Conservation (phyloP, 2,113 vertebrate species). For the Phalacrocorax carbo region DNA sequence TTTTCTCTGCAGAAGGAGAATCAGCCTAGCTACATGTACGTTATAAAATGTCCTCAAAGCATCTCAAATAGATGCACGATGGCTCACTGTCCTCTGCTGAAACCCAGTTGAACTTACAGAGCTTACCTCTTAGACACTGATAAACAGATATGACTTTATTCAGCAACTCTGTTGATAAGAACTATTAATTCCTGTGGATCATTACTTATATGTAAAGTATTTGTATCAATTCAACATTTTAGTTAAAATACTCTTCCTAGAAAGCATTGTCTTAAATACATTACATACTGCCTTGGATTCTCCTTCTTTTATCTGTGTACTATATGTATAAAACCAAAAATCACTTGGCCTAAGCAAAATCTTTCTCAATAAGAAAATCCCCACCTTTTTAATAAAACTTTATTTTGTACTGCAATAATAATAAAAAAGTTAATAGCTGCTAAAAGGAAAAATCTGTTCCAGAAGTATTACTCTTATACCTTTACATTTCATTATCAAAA, state of each 20-base stretch:
- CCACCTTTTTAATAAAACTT: background rate
- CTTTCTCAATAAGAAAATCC: background rate
- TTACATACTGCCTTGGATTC: background rate
- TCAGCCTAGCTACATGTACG: background rate
- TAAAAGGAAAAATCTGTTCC: background rate
- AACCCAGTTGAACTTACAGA: background rate
- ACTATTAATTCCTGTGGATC: background rate
- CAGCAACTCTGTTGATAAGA: background rate
- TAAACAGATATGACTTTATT: background rate
- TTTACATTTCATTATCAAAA: background rate
- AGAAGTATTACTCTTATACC: background rate
- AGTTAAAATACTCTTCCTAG: background rate
- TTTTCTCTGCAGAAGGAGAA: background rate
- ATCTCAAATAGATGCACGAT: background rate
- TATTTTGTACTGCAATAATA: background rate
- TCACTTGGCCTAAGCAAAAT: background rate
- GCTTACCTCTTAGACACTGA: background rate
- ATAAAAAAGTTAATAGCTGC: background rate
- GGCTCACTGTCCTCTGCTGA: background rate
- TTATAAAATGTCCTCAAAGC: background rate
- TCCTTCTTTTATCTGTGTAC: background rate
- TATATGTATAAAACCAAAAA: background rate
- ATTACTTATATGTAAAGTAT: background rate
- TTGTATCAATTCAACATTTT: background rate
- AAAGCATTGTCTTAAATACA: background rate